Evolutionary conservation across 1,140 invertebrate genomes (phyloP), one percentile per base, ranked within the genome.

Genomic region (Drosophila pruinosa): DNA sequence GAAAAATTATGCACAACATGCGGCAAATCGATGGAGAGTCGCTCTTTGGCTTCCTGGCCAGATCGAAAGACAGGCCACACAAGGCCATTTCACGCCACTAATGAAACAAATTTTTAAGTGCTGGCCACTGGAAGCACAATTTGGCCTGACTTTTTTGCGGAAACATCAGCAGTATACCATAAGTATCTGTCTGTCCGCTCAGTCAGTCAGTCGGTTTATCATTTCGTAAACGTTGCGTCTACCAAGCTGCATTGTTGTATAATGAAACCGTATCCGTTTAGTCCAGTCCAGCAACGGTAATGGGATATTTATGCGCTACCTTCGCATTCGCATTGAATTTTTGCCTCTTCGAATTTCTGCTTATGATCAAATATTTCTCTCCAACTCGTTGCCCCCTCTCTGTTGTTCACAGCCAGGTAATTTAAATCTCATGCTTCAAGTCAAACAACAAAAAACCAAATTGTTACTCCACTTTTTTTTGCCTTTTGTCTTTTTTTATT

Each of bases 31-130:
- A 64, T 80, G 68, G 59, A 54, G 59, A 54, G 48, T 34, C 36
- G 39, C 50, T 43, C 22, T 45, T 52, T 72, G 52, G 43, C 41
- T 54, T 67, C 69, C 50, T 63, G 43, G 43, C 64, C 63, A 54
- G 52, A 12, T 39, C 12, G 8, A 24, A 43, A 14, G 38, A 14
- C 26, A 34, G 45, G 26, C 50, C 38, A 28, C 64, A 68, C 88
- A 88, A 86, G 78, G 68, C 82, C 72, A 86, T 82, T 86, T 88
- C 81, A 88, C 67, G 82, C 75, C 65, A 75, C 59, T 82, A 86
- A 89, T 89, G 83, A 86, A 86, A 88, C 78, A 82, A 86, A 85
- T 85, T 86, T 77, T 81, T 76, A 86, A 81, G 77, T 86, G 31
- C 10, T 34, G 81, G 69, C 81, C 81, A 74, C 64, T 67, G 71